Base-by-base conservation (phyloP, 1,140 invertebrate genomes). In the Triops longicaudatus region DNA sequence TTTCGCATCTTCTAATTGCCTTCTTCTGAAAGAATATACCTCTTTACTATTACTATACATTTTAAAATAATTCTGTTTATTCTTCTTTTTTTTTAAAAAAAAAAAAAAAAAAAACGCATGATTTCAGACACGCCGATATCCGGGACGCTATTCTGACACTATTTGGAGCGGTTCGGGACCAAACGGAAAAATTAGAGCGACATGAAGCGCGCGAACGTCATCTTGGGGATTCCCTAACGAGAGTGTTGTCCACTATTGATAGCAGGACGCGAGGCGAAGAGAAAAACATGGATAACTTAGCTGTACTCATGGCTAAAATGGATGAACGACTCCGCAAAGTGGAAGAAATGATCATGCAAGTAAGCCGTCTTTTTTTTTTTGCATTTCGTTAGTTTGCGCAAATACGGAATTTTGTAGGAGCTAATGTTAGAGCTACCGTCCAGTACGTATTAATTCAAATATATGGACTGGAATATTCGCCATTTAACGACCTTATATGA, bases 191-290 rank as follows among this genome's bases (percentile, higher is more conserved):
- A 84, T 82, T 96, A 78, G 93, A 94, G 81, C 85, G 93, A 28
- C 93, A 96, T 82, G 93, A 96, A 82, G 89, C 88, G 76, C 85
- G 93, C 17, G 93, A 94, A 82, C 88, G 91, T 63, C 90, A 91
- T 9, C 83, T 93, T 1, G 92, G 91, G 1, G 92, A 94, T 76
- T 88, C 92, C 76, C 80, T 93, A 7, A 94, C 93, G 84, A 92
- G 91, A 83, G 88, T 88, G 1, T 82, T 95, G 42, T 82, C 85
- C 0, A 82, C 87, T 0, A 82, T 95, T n/a, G 91, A 92, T 72
- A 93, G 92, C 81, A 87, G 89, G 44, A 88, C 91, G 73, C 87
- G 90, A 77, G 86, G 87, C 0, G 80, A 83, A 31, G 84, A 84
- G 50, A 78, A 80, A 12, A 81, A 81, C 11, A 82, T 92, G 37